Percentiles rank a stretch among this genome's conserved stretches.
Conservation (phyloP, 2,888 invertebrate species). For the Acanthosepion esculentum region DNA sequence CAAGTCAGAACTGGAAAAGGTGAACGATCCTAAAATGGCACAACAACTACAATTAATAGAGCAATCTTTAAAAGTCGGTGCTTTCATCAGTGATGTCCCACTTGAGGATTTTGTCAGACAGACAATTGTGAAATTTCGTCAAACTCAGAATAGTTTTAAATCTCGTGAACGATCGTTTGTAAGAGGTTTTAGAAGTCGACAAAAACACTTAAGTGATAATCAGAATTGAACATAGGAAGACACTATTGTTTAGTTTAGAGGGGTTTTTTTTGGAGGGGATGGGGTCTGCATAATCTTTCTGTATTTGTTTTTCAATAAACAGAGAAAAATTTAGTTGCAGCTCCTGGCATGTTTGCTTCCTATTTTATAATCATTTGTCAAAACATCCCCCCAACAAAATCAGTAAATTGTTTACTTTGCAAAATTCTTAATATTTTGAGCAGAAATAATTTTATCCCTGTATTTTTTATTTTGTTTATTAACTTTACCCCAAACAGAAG, state of each 20-base stretch:
- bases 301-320: neutral
- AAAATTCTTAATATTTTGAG: no score
- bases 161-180: neutral
- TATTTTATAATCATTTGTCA: no score
- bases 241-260: neutral
- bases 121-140: neutral
- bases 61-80: slow-evolving; percentile 24
- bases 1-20: neutral
- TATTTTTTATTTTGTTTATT: no score
- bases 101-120: neutral
- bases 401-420: no score
- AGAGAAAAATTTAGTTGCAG: neutral
- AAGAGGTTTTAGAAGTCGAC: neutral
- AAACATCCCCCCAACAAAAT: no score
- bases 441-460: no score
- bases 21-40: neutral
- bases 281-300: no score
- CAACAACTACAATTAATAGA: neutral
- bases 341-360: neutral
- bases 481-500: no score
- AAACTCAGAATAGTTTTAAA: slow-evolving; percentile 6
- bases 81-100: slow-evolving; percentile 25
- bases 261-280: neutral
- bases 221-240: neutral
- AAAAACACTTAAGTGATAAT: neutral